A percentile compares a stretch with the other conserved stretches of the same genome.
phyloP scores from a whole-genome alignment of 2,888 invertebrate species.

The Blastobasis lacticolella region DNA sequence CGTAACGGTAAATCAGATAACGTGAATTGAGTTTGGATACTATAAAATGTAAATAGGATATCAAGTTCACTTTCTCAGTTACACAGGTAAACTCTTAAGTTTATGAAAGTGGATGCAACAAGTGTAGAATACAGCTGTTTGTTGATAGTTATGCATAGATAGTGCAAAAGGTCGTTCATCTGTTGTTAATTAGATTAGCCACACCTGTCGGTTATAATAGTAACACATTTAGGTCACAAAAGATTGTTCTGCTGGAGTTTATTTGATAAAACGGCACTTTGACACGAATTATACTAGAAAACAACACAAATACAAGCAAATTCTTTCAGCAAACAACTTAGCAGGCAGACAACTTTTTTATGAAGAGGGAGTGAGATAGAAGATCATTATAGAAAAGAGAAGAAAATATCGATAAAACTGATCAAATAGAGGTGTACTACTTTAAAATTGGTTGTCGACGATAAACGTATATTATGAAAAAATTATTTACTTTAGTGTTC shows the following conservation, averaged over 20 bases:
- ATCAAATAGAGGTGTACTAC: too few relatives aligned
- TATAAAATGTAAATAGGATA: conserved; percentile 38
- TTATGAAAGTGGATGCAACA: conserved; percentile 64
- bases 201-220: conserved; percentile 5
- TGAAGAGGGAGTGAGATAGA: background rate
- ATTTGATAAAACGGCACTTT: background rate
- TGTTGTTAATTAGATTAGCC: conserved; percentile 27
- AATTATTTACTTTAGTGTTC: too few relatives aligned
- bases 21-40: conserved; percentile 29
- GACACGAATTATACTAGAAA: too few relatives aligned
- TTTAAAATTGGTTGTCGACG: too few relatives aligned
- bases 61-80: conserved; percentile 54
- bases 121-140: conserved; percentile 50
- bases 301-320: too few relatives aligned
- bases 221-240: background rate
- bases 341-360: background rate
- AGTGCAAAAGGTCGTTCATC: conserved; percentile 26
- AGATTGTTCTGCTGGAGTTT: background rate
- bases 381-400: background rate
- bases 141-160: conserved; percentile 27
- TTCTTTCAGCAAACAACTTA: background rate
- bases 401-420: background rate
- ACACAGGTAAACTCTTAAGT: conserved; percentile 47
- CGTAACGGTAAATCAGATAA: conserved; percentile 58
- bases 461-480: too few relatives aligned